phyloP scores from a whole-genome alignment of 2,797 vertebrate species.

The Dromococcyx pavoninus region DNA sequence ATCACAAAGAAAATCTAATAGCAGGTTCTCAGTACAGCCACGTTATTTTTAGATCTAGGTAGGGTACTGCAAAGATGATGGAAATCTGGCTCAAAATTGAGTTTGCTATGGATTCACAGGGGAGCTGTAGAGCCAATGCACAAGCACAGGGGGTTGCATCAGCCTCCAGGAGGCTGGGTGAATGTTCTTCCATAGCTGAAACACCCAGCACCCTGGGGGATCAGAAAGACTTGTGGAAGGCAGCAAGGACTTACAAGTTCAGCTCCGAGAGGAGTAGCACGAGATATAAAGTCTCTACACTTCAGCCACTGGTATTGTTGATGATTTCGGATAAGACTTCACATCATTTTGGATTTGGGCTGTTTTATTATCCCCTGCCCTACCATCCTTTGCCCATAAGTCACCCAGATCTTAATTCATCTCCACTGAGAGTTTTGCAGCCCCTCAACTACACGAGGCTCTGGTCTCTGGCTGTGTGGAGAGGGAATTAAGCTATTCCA shows the following conservation, averaged over 20 bases:
- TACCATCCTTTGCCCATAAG: background rate
- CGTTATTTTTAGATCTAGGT: background rate
- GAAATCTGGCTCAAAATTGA: background rate
- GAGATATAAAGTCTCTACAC: background rate
- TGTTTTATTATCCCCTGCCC: accelerated
- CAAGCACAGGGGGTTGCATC: background rate
- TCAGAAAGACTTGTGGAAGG: background rate
- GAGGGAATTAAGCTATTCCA: too few species aligned
- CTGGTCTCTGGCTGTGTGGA: background rate
- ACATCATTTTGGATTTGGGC: background rate
- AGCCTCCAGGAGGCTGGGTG: accelerated
- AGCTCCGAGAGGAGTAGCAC: accelerated
- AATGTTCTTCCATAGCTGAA: background rate
- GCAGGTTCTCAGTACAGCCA: background rate
- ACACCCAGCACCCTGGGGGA: background rate
- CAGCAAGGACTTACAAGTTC: accelerated
- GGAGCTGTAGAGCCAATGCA: background rate
- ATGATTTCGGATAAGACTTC: background rate
- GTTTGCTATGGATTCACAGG: background rate
- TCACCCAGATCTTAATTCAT: background rate
- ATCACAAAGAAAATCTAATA: background rate
- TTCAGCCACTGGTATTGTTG: background rate
- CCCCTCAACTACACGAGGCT: background rate
- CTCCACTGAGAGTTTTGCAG: background rate
- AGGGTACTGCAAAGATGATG: background rate